Base-by-base conservation (phyloP, 2,888 invertebrate species). In the Harpalus rubripes region DNA sequence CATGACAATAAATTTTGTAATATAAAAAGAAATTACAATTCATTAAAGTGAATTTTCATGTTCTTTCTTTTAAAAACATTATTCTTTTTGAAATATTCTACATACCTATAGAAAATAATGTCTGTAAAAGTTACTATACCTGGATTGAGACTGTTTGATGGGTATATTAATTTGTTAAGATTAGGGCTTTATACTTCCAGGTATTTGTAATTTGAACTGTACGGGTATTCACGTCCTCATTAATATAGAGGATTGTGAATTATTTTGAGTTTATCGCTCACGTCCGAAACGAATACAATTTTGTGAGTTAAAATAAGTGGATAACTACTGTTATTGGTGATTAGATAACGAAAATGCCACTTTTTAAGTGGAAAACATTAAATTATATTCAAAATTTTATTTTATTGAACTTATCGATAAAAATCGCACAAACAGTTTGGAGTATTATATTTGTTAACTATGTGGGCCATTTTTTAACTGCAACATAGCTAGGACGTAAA, bases 361-460 rank as follows among this genome's bases (percentile, higher is more conserved):
- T 59, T 59, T 59, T 63, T 63, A 22, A 7, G 22, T 63, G 22
- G 2, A 63, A 63, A 22, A 22, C 12, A 22, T 22, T 63, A 22
- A 22, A 8, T 22, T 63, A 18, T 52, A 63, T 63, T 22, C 12
- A 18, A 63, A 8, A 22, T 63, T 61, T 63, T 63, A 63, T 63
- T 63, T 68, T 68, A 26, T 39, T 68, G 26, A 39, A 68, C 68
- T 68, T 68, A 39, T 68, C 68, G 68, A 68, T 68, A 68, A 68
- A 68, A 72, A 82, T 82, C 82, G 82, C 82, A 82, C 82, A 82
- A 82, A 82, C 26, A 82, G 72, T 82, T 74, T 72, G 72, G 72
- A 56, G 52, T 74, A 58, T 56, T 82, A 68, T 8, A 81, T 81
- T 81, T 81, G 58, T 63, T 63, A 63, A 63, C 32, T 32, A n/a